These are phyloP conservation scores for Pollenia amentaria DNA, from an alignment of 2,888 invertebrate genomes.

Conservation along the genomic window DNA sequence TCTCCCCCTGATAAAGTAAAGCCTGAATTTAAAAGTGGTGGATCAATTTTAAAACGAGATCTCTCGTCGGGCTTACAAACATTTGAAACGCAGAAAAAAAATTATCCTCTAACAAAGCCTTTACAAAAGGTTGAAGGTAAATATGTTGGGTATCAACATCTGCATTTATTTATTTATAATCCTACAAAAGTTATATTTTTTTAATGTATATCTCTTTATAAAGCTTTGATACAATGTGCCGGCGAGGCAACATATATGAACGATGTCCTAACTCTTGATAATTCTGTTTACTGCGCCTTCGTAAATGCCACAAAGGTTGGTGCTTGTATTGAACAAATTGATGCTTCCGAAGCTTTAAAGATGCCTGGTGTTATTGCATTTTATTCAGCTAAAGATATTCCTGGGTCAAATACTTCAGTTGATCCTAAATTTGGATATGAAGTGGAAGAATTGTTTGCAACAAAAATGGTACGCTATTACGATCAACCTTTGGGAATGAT, in stretches of 20 bases:
- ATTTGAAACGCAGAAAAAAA: conserved; percentile 88
- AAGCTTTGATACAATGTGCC: conserved; percentile 87
- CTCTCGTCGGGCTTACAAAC: conserved; percentile 88
- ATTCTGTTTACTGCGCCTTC: conserved; percentile 87
- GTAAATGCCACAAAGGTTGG: conserved; percentile 86
- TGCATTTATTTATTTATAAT: neutral
- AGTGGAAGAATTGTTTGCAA: conserved; percentile 82
- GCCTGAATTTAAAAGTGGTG: conserved; percentile 86
- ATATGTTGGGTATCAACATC: too few relatives aligned
- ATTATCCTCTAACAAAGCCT: conserved; percentile 92
- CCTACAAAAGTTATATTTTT: neutral
- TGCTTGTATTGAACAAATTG: conserved; percentile 87
- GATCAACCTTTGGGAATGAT: conserved; percentile 91
- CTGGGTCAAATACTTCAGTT: conserved; percentile 87
- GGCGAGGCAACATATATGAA: conserved; percentile 92
- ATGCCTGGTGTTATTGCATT: conserved; percentile 88
- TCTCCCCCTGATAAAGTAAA: conserved; percentile 86
- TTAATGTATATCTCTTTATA: neutral
- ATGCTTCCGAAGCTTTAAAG: conserved; percentile 86
- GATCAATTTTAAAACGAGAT: conserved; percentile 86
- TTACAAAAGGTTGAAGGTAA: conserved; percentile 89
- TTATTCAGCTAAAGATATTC: conserved; percentile 88
- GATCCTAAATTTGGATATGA: conserved; percentile 81
- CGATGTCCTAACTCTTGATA: conserved; percentile 87
- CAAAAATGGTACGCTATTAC: conserved; percentile 85